phyloP scores from a whole-genome alignment of 2,113 vertebrate species.

The Pontoporia blainvillei region DNA sequence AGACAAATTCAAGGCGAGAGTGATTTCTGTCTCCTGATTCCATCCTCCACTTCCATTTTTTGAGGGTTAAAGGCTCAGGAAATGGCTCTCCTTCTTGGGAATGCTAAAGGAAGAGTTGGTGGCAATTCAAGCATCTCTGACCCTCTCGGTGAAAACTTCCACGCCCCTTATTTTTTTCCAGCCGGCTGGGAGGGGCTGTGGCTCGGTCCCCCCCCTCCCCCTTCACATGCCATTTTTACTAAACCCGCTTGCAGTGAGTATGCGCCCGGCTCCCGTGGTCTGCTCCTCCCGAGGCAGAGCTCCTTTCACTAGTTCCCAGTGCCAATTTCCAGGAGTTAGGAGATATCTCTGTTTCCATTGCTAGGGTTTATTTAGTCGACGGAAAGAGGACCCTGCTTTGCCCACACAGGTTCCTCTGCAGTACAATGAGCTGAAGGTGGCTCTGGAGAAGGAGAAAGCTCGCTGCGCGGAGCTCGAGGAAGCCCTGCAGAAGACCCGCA shows the following conservation, averaged over 20 bases:
- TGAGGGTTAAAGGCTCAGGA: slow-evolving; percentile 63
- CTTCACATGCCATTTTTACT: slow-evolving; percentile 76
- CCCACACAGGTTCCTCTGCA: slow-evolving; percentile 96
- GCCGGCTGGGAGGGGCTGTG: slow-evolving; percentile 57
- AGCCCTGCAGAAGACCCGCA: slow-evolving; percentile 96
- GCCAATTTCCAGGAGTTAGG: slow-evolving; percentile 87
- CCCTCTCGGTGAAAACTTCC: slow-evolving; percentile 52
- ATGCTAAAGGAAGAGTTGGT: slow-evolving; percentile 64
- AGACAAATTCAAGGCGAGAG: slow-evolving; percentile 56
- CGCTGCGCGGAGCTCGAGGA: slow-evolving; percentile 97
- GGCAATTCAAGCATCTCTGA: slow-evolving; percentile 52
- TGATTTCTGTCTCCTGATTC: slow-evolving; percentile 52
- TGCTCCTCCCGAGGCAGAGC: slow-evolving; percentile 77
- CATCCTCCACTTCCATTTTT: slow-evolving; percentile 66
- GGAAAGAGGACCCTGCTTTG: slow-evolving; percentile 95
- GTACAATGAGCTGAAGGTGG: slow-evolving; percentile 97
- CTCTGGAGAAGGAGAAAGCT: slow-evolving; percentile 96
- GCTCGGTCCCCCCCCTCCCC: slow-evolving; percentile 56
- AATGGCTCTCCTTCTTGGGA: slow-evolving; percentile 60
- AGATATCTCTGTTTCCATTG: slow-evolving; percentile 88
- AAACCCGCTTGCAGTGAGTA: slow-evolving; percentile 78
- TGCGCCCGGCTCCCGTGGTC: slow-evolving; percentile 48
- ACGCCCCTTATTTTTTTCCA: slow-evolving; percentile 55
- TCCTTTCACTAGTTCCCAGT: slow-evolving; percentile 78
- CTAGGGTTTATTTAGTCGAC: slow-evolving; percentile 98